Evolutionary conservation across 1,140 invertebrate species (phyloP).

Genomic region (Drosophila novamexicana): DNA sequence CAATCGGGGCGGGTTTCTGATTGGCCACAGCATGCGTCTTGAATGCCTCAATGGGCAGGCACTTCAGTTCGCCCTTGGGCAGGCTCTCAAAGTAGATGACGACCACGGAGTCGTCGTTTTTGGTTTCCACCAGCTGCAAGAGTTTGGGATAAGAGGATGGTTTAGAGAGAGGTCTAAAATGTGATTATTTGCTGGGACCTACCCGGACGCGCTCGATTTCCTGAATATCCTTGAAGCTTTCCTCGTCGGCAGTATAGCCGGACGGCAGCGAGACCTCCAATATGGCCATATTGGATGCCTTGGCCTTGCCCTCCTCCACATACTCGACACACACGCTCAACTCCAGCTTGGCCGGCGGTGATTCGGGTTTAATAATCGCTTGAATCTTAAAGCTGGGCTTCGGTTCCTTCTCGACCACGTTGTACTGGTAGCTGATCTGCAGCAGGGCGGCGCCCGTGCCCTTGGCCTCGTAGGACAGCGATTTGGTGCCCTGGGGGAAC

Average conservation of each 20-base stretch:
- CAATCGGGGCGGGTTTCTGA: conserved; percentile 92
- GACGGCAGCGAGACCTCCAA: conserved; percentile 94
- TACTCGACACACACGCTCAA: conserved; percentile 89
- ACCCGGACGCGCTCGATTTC: conserved; percentile 70
- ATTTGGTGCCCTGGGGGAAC: conserved; percentile 71
- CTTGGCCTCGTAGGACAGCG: conserved; percentile 87
- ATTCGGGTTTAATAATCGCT: conserved; percentile 90
- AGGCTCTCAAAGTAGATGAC: conserved; percentile 94
- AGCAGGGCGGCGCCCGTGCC: conserved; percentile 92
- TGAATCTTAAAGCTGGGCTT: conserved; percentile 91
- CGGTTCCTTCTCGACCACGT: conserved; percentile 92
- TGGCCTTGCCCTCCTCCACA: conserved; percentile 61
- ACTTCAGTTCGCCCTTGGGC: conserved; percentile 87
- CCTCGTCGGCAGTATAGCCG: conserved; percentile 87
- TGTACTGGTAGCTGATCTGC: conserved; percentile 92
- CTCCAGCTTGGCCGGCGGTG: conserved; percentile 89
- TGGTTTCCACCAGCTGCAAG: conserved; percentile 89
- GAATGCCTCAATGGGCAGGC: conserved; percentile 93
- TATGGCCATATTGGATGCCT: conserved; percentile 93
- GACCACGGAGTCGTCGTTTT: conserved; percentile 90
- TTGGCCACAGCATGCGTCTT: conserved; percentile 92
- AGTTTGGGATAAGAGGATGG: neutral
- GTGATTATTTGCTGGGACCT: conserved; percentile 14
- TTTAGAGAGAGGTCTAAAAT: neutral
- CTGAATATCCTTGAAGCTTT: conserved; percentile 61